Conservation (phyloP, 2,113 vertebrate genomes). For the Penelope pileata region DNA sequence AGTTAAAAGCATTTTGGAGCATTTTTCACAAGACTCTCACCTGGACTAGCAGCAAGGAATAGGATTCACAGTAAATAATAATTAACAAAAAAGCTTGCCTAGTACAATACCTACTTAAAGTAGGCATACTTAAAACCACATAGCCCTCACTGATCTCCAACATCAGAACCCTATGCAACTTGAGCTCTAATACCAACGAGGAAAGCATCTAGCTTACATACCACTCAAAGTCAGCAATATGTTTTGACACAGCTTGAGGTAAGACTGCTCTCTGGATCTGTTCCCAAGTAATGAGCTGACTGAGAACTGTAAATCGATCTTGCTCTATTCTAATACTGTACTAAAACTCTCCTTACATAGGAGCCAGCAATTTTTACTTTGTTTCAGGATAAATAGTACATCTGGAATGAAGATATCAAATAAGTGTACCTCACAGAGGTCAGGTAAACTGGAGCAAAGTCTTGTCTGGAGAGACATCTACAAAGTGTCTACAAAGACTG, state of each 20-base stretch:
- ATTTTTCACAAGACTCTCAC: background rate
- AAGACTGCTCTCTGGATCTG: background rate
- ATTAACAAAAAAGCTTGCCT: background rate
- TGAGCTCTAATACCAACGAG: background rate
- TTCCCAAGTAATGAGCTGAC: background rate
- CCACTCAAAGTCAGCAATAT: background rate
- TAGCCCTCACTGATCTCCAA: background rate
- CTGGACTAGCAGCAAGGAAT: background rate
- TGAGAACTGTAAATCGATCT: background rate
- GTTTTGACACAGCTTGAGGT: background rate
- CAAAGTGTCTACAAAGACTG: background rate
- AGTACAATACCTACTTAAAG: background rate
- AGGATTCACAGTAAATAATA: background rate
- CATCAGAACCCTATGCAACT: background rate
- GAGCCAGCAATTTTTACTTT: background rate
- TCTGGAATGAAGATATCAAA: background rate
- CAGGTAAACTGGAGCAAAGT: too few relatives aligned
- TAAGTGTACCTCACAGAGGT: background rate
- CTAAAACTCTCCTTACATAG: background rate
- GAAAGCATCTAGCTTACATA: background rate
- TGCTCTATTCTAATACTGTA: background rate
- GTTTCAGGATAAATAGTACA: background rate
- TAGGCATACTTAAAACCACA: background rate
- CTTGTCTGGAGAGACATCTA: background rate
- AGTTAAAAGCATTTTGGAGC: background rate